Percentiles rank a stretch among this genome's conserved stretches.
Evolutionary conservation across 2,797 vertebrate species (phyloP).

Genomic region (Prionace glauca): DNA sequence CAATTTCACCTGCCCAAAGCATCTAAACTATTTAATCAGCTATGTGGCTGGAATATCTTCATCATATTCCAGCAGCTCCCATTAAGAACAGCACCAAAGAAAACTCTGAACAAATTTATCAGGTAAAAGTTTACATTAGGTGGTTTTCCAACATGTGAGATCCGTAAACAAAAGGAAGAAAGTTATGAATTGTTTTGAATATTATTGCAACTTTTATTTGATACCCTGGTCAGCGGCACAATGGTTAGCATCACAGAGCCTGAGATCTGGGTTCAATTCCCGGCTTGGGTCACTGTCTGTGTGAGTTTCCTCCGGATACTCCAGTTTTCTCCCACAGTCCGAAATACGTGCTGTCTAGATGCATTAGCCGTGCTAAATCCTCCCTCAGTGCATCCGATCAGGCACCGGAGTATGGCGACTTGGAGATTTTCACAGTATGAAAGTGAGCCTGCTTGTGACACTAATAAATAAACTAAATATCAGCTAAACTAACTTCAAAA

Average conservation of each 20-base stretch:
- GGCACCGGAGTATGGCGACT: too few relatives aligned
- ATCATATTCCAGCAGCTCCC: neutral
- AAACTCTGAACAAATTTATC: neutral
- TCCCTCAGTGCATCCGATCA: too few relatives aligned
- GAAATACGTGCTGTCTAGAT: too few relatives aligned
- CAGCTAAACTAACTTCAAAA: neutral
- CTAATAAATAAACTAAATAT: too few relatives aligned
- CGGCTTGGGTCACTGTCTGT: too few relatives aligned
- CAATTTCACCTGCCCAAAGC: neutral
- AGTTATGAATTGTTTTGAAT: neutral
- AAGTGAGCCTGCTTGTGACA: too few relatives aligned
- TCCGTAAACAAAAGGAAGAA: neutral
- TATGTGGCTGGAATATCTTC: neutral
- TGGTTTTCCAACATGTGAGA: neutral
- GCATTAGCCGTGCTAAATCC: too few relatives aligned
- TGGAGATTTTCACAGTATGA: too few relatives aligned
- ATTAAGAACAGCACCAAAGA: neutral
- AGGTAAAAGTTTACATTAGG: neutral
- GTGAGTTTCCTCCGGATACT: too few relatives aligned
- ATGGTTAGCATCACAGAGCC: too few relatives aligned
- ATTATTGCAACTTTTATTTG: neutral
- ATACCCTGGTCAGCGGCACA: neutral
- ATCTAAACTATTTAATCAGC: neutral
- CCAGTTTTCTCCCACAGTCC: too few relatives aligned
- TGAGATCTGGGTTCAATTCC: too few relatives aligned